Base-by-base conservation (phyloP, 2,113 vertebrate species). In the Sphaerodactylus townsendi region DNA sequence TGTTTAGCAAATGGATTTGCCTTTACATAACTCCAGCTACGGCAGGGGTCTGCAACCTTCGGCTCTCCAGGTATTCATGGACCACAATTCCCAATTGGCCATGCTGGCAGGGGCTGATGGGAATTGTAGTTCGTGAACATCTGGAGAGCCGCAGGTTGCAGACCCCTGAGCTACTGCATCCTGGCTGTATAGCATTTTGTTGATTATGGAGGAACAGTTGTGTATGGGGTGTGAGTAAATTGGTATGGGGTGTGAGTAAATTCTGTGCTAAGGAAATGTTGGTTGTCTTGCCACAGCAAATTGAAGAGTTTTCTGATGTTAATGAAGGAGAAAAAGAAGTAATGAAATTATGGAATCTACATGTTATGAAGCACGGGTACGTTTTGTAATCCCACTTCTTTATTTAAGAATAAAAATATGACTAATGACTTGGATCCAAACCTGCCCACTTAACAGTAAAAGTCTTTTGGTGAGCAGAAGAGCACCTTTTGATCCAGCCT, bases 301-400 rank as follows among this genome's bases (percentile, higher is more conserved):
- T 99, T 88, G 99, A 99, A 90, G 99, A 99, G 93, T 99, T 99
- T 95, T 99, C 98, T 19, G 99, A 99, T 83, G 99, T 99, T 85
- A 99, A 99, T 74, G 99, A 99, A 94, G 99, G 99, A 86, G 99
- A 99, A 93, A 99, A 99, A 88, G 98, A 99, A 96, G 99, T 99
- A 88, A 99, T 99, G 99, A 99, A 99, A 95, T 95, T 99, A 78
- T 99, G 99, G 99, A 99, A 99, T 95, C 98, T 99, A 85, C 99
- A 99, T 59, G 98, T 99, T 89, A 99, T 99, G 98, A 98, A 99
- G 94, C 94, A 98, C 79, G 99, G 98, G 98, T 99, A 97, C 48
- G 96, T 93, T 37, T 69, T 17, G 37, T 15, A 70, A 70, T 44
- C 2, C 21, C n/a, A 30, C 5, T 77, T n/a, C 28, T 80, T 48